Base-by-base conservation (phyloP, 2,888 invertebrate genomes). In the Tetragnatha montana region DNA sequence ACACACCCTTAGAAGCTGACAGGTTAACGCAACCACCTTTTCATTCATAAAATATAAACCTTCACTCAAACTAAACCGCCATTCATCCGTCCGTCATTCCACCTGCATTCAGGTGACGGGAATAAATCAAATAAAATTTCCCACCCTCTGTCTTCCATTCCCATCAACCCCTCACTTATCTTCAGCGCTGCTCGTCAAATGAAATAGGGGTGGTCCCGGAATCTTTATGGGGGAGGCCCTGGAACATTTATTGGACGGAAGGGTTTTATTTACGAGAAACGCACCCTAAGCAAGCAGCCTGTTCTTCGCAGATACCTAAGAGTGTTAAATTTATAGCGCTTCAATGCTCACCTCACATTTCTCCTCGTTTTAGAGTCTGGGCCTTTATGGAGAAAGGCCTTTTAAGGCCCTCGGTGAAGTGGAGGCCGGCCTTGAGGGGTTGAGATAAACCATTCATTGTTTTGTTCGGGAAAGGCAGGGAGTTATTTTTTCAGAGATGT, bases 321-420 rank as follows among this genome's bases (percentile, higher is more conserved):
- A 69, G 73, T 51, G 51, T 81, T 50, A 73, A 73, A 81, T 81
- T 81, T 81, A 81, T 81, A n/a, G 81, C 19, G 73, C n/a, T 17
- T 71, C 81, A 49, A 8, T 49, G 81, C 81, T 6, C 17, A 35
- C 51, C 17, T 21, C 50, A 71, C 19, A 81, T 73, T 73, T 69
- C 51, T 78, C 51, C 78, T 6, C 78, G 21, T 51, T 78, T 22
- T 51, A 51, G 35, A 51, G 76, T 8, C 21, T 21, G 14, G 21
- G 12, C 78, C 60, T 51, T 22, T 21, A 51, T 19, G 78, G 51
- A 60, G 78, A 21, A 51, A 78, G 51, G 19, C 7, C 50, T 21
- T 60, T 78, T 78, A 78, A 19, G 51, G 78, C 51, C 0, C 50
- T 50, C 6, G 14, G 78, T 22, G 14, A 51, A 78, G 78, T 78